Conservation (phyloP, 2,888 invertebrate species). For the Encarsia formosa region DNA sequence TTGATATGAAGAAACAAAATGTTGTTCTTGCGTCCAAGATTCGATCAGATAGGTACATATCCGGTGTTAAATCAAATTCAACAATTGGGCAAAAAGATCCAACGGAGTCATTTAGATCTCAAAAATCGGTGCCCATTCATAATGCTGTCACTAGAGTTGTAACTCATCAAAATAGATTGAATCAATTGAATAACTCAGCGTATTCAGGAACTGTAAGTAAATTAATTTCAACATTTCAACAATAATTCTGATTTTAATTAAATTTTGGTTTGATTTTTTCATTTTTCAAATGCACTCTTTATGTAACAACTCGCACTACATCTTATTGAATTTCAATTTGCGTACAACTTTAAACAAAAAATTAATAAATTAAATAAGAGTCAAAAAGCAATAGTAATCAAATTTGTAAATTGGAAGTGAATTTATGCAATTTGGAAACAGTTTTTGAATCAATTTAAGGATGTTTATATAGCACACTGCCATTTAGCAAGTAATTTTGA, state of each 20-base stretch:
- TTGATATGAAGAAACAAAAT: constrained; percentile 32
- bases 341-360: too few relatives aligned
- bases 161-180: constrained; percentile 34
- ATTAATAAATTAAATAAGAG: too few relatives aligned
- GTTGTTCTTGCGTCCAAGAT: constrained; percentile 38
- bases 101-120: constrained; percentile 22
- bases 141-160: constrained; percentile 37
- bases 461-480: too few relatives aligned
- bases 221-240: neutral
- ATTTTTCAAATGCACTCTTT: too few relatives aligned
- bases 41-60: constrained; percentile 34
- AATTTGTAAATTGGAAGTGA: too few relatives aligned
- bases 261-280: neutral
- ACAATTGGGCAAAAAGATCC: constrained; percentile 32
- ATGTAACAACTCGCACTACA: too few relatives aligned
- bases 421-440: too few relatives aligned
- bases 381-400: too few relatives aligned
- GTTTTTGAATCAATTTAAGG: too few relatives aligned
- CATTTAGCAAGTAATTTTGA: too few relatives aligned
- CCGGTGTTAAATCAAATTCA: constrained; percentile 31
- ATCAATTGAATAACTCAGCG: constrained; percentile 34
- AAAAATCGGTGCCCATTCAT: constrained; percentile 29
- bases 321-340: too few relatives aligned
- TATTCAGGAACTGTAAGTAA: constrained; percentile 27
- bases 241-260: neutral